Evolutionary conservation across 1,140 invertebrate species (phyloP).

Genomic region (Drosophila nikananu): DNA sequence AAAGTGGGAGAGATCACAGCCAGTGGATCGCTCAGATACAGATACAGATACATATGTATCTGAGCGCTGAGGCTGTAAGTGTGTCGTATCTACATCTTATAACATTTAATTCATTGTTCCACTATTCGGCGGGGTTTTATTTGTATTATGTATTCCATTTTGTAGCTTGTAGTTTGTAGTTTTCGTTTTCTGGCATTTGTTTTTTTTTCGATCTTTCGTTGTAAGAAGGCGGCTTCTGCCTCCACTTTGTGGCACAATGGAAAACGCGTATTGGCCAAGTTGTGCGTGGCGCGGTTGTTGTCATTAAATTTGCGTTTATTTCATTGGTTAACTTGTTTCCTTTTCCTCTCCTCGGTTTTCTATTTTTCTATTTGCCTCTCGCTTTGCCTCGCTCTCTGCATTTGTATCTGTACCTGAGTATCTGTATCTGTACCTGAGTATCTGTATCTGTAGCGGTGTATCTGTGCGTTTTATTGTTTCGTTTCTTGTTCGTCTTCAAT

Average conservation of each 20-base stretch:
- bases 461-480: conserved; percentile 67
- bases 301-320: conserved; percentile 84
- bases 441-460: conserved; percentile 29
- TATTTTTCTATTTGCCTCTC: conserved; percentile 55
- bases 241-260: conserved; percentile 54
- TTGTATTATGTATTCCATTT: conserved; percentile 72
- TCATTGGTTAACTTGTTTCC: conserved; percentile 82
- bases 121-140: conserved; percentile 48
- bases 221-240: conserved; percentile 48
- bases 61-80: conserved; percentile 10
- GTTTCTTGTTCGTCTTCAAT: conserved; percentile 62
- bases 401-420: conserved; percentile 18
- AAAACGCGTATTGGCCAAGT: conserved; percentile 79
- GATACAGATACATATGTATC: conserved; percentile 39
- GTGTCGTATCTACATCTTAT: conserved; percentile 50
- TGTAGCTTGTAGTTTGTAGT: conserved; percentile 77
- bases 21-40: conserved; percentile 38
- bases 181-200: conserved; percentile 58
- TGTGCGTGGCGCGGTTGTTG: conserved; percentile 70
- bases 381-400: conserved; percentile 12
- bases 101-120: conserved; percentile 68
- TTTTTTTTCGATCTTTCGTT: conserved; percentile 39
- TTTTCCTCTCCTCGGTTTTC: conserved; percentile 39
- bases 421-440: conserved; percentile 18
- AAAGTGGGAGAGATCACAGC: conserved; percentile 51